Evolutionary conservation across 2,797 vertebrate genomes (phyloP).

Genomic region (Pelochelys cantorii): DNA sequence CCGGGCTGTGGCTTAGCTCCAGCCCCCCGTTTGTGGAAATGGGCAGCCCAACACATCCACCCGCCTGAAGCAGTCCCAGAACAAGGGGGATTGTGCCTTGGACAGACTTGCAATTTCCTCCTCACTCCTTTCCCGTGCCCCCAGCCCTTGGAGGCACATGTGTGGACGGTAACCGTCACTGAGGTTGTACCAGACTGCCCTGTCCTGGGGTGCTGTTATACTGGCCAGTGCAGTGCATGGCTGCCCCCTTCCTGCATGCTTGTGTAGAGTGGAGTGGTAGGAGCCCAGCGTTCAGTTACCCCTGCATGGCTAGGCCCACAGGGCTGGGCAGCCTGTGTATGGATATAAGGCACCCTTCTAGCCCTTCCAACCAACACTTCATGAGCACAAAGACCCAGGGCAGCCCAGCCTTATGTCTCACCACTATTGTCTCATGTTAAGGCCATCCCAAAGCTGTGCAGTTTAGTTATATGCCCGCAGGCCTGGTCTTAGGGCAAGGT

Average conservation of each 20-base stretch:
- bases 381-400: neutral
- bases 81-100: neutral
- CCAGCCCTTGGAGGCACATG: neutral
- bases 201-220: neutral
- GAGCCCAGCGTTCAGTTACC: neutral
- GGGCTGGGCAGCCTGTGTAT: neutral
- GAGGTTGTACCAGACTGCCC: neutral
- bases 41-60: neutral
- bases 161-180: neutral
- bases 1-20: neutral
- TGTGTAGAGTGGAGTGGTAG: neutral
- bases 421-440: neutral
- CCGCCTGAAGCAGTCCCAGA: neutral
- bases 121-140: neutral
- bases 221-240: fast-evolving
- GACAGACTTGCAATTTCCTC: neutral
- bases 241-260: neutral
- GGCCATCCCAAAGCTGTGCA: neutral
- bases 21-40: neutral
- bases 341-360: neutral
- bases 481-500: too few relatives aligned
- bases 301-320: neutral
- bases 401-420: neutral
- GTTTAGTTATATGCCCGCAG: neutral
- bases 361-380: neutral